phyloP scores from a whole-genome alignment of 2,888 invertebrate species.

The Tenodera sinensis region DNA sequence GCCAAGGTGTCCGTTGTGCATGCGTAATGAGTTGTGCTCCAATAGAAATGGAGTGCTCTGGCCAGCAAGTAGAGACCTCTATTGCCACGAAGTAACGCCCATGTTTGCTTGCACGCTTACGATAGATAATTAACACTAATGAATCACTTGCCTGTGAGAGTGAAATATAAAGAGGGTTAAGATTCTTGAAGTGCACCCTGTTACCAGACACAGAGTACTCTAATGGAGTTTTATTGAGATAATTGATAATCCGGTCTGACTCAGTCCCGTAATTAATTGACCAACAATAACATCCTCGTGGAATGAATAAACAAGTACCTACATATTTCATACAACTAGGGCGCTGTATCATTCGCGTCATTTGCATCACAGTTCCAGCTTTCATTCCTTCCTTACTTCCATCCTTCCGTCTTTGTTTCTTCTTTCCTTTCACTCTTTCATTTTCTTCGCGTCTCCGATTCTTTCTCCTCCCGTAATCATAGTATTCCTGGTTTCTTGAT shows the following conservation, averaged over 20 bases:
- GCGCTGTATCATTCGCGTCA: background rate
- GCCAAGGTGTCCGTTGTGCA: too few relatives aligned
- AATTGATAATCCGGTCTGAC: background rate
- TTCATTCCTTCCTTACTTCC: background rate
- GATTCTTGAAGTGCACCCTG: background rate
- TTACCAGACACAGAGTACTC: background rate
- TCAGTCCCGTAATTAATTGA: background rate
- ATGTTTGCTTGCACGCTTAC: background rate
- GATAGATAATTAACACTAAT: background rate
- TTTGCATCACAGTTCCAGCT: background rate
- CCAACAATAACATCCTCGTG: background rate
- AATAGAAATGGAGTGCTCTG: background rate
- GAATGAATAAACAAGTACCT: background rate
- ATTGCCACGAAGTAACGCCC: background rate
- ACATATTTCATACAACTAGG: background rate
- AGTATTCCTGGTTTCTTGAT: background rate
- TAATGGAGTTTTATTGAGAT: background rate
- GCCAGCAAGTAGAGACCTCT: background rate
- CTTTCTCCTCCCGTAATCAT: background rate
- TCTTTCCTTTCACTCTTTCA: background rate
- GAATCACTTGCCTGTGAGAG: background rate
- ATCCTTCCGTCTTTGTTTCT: background rate
- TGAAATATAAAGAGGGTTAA: background rate
- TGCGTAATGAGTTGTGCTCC: too few relatives aligned
- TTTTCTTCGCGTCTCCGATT: background rate